Conservation (phyloP, 1,140 invertebrate genomes). For the Octopus sinensis region DNA sequence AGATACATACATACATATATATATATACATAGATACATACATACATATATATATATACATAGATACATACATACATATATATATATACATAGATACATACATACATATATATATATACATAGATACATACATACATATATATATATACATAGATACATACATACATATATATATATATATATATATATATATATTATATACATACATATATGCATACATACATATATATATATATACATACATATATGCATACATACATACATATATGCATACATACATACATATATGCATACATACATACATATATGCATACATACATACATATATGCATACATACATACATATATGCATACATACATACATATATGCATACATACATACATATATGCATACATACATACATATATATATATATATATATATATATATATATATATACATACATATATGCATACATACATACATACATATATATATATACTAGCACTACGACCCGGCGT, state of each 20-base stretch:
- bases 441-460: neutral
- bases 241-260: neutral
- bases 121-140: neutral
- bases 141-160: neutral
- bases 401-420: neutral
- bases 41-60: conserved; percentile 1
- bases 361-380: neutral
- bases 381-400: conserved; percentile 1
- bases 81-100: neutral
- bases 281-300: conserved; percentile 6
- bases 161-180: conserved; percentile 1
- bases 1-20: neutral
- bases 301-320: neutral
- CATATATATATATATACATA: neutral
- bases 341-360: neutral
- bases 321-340: neutral
- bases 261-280: neutral
- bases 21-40: neutral
- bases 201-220: neutral
- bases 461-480: neutral
- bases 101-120: neutral
- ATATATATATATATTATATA: no score
- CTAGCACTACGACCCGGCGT: neutral
- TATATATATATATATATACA: neutral
- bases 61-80: conserved; percentile 1